Evolutionary conservation across 2,888 invertebrate genomes (phyloP).

Genomic region (Polymixis flavicincta): DNA sequence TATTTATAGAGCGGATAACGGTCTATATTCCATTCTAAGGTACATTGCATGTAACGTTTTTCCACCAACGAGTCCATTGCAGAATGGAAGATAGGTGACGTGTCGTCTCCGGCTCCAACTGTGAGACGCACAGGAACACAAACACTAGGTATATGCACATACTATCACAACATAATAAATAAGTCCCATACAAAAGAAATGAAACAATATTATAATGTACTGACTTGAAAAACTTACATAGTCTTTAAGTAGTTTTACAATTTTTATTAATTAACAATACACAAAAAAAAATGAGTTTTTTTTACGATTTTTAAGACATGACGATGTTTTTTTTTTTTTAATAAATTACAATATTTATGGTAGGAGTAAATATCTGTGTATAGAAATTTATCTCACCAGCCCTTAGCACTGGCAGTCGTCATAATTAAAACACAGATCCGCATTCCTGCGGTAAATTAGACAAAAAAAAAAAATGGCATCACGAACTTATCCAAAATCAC

Average conservation of each 20-base stretch:
- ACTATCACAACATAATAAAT: slow-evolving; percentile 83
- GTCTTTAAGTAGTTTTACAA: slow-evolving; percentile 85
- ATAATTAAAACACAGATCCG: slow-evolving; percentile 35
- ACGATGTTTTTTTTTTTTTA: slow-evolving; percentile 63
- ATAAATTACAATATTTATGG: slow-evolving; percentile 69
- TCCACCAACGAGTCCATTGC: slow-evolving; percentile 2
- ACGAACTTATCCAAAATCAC: slow-evolving; percentile 29
- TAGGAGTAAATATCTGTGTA: slow-evolving; percentile 70
- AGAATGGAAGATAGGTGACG: slow-evolving; percentile 36
- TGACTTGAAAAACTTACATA: slow-evolving; percentile 84
- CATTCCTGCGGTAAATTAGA: slow-evolving; percentile 29
- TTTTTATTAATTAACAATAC: slow-evolving; percentile 79
- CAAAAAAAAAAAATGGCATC: slow-evolving; percentile 27
- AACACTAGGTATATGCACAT: slow-evolving; percentile 59
- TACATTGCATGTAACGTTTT: neutral
- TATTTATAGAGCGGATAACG: slow-evolving; percentile 41
- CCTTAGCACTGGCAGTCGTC: slow-evolving; percentile 47
- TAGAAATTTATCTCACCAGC: slow-evolving; percentile 80
- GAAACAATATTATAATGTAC: slow-evolving; percentile 75
- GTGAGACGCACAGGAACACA: slow-evolving; percentile 65
- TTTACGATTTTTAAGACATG: slow-evolving; percentile 84
- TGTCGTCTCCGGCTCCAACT: slow-evolving; percentile 4
- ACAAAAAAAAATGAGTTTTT: slow-evolving; percentile 73
- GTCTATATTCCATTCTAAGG: slow-evolving; percentile 45
- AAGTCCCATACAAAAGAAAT: slow-evolving; percentile 79